Conservation (phyloP, 2,113 vertebrate species). For the Nyctibius bracteatus region DNA sequence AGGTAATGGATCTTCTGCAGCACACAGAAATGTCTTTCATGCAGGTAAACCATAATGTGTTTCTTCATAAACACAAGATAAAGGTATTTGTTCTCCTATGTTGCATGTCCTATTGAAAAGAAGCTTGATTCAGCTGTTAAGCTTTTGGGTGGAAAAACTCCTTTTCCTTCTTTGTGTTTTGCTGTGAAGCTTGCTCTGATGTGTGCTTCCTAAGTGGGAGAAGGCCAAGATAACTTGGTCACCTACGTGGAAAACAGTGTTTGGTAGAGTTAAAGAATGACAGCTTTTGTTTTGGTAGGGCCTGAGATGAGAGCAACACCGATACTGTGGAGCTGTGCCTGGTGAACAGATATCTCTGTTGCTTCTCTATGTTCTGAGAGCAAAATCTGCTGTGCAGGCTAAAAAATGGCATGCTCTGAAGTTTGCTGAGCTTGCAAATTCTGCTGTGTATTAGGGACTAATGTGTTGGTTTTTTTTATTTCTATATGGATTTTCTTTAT, state of each 20-base stretch:
- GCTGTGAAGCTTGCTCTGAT: background rate
- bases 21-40: background rate
- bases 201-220: rapidly evolving
- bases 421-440: background rate
- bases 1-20: background rate
- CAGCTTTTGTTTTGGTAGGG: background rate
- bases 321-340: background rate
- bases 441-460: background rate
- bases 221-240: rapidly evolving
- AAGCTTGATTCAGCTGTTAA: background rate
- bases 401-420: background rate
- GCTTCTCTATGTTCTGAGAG: background rate
- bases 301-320: rapidly evolving
- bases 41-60: too few species aligned
- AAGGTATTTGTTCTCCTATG: rapidly evolving
- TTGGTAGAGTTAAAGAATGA: background rate
- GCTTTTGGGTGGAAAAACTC: background rate
- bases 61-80: background rate
- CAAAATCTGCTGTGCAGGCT: background rate
- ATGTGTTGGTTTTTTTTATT: background rate
- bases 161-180: background rate
- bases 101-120: rapidly evolving
- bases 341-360: background rate
- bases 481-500: background rate
- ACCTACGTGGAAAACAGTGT: rapidly evolving